These are phyloP conservation scores for Conistra vaccinii DNA, from an alignment of 2,888 invertebrate species.

Conservation along the genomic window DNA sequence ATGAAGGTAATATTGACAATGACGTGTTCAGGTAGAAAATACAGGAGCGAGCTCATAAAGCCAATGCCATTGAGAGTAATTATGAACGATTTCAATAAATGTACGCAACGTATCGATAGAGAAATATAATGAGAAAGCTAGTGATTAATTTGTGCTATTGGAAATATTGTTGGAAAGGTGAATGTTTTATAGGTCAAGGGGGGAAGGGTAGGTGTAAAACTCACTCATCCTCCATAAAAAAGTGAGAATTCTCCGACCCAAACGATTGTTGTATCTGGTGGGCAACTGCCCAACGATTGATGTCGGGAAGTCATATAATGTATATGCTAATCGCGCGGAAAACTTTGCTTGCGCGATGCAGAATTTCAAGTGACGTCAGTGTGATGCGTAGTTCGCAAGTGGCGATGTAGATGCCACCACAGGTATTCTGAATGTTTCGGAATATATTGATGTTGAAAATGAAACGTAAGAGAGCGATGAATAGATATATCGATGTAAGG, in stretches of 20 bases:
- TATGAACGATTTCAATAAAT: conserved; percentile 20
- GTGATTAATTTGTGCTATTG: conserved; percentile 10
- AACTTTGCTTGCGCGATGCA: too few relatives aligned
- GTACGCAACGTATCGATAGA: conserved; percentile 9
- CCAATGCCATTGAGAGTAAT: conserved; percentile 29
- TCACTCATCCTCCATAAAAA: too few relatives aligned
- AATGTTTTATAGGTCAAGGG: background rate
- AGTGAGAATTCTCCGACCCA: too few relatives aligned
- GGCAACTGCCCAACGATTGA: too few relatives aligned
- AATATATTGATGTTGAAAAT: background rate
- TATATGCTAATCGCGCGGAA: too few relatives aligned
- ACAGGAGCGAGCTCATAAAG: conserved; percentile 1
- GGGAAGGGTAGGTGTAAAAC: too few relatives aligned
- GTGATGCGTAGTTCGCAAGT: too few relatives aligned
- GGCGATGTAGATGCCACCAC: too few relatives aligned
- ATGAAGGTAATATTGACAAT: conserved; percentile 41
- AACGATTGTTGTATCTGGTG: too few relatives aligned
- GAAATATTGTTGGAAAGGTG: conserved; percentile 18
- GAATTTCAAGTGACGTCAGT: too few relatives aligned
- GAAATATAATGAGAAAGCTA: conserved; percentile 12
- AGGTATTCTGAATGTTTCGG: background rate
- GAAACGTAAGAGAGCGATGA: background rate
- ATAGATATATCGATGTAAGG: background rate
- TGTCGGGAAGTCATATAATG: too few relatives aligned
- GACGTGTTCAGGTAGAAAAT: conserved; percentile 30